Evolutionary conservation across 1,140 invertebrate species (phyloP).

Genomic region (Drusus annulatus): DNA sequence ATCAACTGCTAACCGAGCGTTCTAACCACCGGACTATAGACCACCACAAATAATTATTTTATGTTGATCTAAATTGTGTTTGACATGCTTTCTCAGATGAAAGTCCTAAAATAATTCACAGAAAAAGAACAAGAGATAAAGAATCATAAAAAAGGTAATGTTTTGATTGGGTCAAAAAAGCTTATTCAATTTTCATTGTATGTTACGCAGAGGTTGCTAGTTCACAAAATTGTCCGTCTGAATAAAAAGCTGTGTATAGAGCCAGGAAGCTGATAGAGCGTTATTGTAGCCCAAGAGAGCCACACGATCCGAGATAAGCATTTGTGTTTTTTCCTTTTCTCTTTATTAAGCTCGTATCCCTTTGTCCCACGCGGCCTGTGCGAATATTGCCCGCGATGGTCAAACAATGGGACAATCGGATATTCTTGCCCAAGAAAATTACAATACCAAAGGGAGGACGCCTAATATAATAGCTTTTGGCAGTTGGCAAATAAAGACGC

Average conservation of each 20-base stretch:
- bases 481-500: conserved; percentile 6
- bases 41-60: too few species aligned
- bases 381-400: conserved; percentile 15
- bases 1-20: too few species aligned
- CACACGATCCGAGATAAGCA: conserved; percentile 19
- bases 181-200: background rate
- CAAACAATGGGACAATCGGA: conserved; percentile 18
- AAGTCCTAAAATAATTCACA: too few species aligned
- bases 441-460: conserved; percentile 29
- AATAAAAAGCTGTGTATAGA: background rate
- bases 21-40: too few species aligned
- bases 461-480: conserved; percentile 27
- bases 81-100: too few species aligned
- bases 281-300: conserved; percentile 8
- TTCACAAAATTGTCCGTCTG: background rate
- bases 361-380: background rate
- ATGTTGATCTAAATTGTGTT: too few species aligned
- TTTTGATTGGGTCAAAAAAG: background rate
- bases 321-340: conserved; percentile 31
- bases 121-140: too few species aligned
- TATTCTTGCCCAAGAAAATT: conserved; percentile 17
- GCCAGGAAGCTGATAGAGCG: background rate
- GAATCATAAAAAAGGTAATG: background rate
- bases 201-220: background rate
- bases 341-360: conserved; percentile 31